Evolutionary conservation across 1,140 invertebrate genomes (phyloP).

Genomic region (Listronotus bonariensis): DNA sequence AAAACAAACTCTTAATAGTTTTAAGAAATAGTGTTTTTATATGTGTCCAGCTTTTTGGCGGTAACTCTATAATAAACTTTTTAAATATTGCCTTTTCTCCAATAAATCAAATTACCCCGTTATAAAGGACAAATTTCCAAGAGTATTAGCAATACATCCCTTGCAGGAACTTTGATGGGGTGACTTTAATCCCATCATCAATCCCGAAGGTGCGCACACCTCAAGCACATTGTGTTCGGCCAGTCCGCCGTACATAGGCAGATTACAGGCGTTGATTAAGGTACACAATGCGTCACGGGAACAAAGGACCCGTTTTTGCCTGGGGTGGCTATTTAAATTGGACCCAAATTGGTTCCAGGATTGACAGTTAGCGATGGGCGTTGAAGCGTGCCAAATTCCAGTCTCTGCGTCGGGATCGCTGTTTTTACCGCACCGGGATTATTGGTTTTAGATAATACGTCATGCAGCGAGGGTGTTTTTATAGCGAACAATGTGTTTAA

Average conservation of each 20-base stretch:
- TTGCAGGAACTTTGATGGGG: too few relatives aligned
- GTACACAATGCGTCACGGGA: slow-evolving; percentile 42
- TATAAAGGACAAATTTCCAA: slow-evolving; percentile 10
- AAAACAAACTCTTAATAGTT: too few relatives aligned
- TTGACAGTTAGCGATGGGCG: slow-evolving; percentile 45
- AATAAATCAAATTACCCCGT: neutral
- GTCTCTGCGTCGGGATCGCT: slow-evolving; percentile 29
- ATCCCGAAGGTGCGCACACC: slow-evolving; percentile 44
- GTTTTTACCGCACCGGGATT: slow-evolving; percentile 39
- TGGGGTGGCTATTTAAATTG: slow-evolving; percentile 40
- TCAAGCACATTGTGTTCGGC: slow-evolving; percentile 45
- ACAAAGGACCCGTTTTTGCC: slow-evolving; percentile 36
- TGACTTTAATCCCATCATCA: slow-evolving; percentile 43
- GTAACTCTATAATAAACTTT: too few relatives aligned
- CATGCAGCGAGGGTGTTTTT: slow-evolving; percentile 33
- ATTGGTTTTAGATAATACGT: slow-evolving; percentile 40
- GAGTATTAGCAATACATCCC: slow-evolving; percentile 18
- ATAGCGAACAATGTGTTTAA: slow-evolving; percentile 31
- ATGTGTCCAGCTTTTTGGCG: too few relatives aligned
- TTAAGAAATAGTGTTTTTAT: too few relatives aligned
- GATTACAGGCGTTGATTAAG: slow-evolving; percentile 47
- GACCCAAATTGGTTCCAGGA: slow-evolving; percentile 43
- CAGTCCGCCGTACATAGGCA: slow-evolving; percentile 46
- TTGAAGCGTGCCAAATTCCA: slow-evolving; percentile 39
- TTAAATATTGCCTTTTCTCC: too few relatives aligned